These are phyloP conservation scores for Spea hammondii DNA, from an alignment of 2,797 vertebrate species.

Conservation along the genomic window DNA sequence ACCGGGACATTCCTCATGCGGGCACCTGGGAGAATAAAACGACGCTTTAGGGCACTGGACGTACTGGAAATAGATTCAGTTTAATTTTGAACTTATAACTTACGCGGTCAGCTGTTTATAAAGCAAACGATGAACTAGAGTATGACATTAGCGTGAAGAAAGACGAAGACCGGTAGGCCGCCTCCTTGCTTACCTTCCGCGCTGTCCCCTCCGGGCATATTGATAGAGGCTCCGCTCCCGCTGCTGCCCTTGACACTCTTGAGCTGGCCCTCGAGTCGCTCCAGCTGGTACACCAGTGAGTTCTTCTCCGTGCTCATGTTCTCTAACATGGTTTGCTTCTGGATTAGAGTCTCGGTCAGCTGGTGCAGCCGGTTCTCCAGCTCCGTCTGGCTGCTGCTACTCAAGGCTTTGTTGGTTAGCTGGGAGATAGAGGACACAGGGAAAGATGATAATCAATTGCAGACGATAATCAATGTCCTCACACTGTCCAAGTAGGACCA, in stretches of 20 bases:
- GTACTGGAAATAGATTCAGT: no score
- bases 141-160: no score
- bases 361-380: conserved; percentile 94
- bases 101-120: no score
- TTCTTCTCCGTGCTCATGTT: conserved; percentile 94
- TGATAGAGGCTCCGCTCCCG: conserved; percentile 78
- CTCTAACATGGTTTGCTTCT: conserved; percentile 98
- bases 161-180: no score
- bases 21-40: conserved; percentile 66
- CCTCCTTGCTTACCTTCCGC: conserved; percentile 72
- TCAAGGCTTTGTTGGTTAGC: conserved; percentile 93
- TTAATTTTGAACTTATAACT: no score
- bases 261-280: conserved; percentile 88
- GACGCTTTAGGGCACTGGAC: background rate
- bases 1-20: conserved; percentile 86
- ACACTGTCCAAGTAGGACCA: no score
- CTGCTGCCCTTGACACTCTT: conserved; percentile 75
- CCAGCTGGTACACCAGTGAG: conserved; percentile 91
- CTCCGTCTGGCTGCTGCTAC: conserved; percentile 88
- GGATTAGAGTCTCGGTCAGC: conserved; percentile 95
- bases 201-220: conserved; percentile 81
- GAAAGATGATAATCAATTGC: background rate
- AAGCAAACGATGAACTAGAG: no score
- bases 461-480: background rate
- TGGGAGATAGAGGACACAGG: conserved; percentile 56